Evolutionary conservation across 2,113 vertebrate genomes (phyloP), one percentile per base, ranked within the genome.

Genomic region (Cyprinodon tularosa): DNA sequence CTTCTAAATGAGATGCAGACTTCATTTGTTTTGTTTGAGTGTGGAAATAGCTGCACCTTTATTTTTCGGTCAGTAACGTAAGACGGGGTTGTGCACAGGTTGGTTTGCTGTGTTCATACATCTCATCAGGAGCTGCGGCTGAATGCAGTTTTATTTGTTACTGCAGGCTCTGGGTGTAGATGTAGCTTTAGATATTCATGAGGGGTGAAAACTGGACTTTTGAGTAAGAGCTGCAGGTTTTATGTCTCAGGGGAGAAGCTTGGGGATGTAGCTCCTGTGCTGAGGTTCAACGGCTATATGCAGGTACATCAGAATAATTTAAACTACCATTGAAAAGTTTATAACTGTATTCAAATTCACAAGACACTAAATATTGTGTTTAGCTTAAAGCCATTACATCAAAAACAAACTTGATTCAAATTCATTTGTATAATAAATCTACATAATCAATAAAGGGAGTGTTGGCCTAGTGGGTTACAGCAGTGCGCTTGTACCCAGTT

Each of bases 11-110:
- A 82, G 81, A 47, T 67, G 68, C 81, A 72, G 69, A 59, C 78
- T 80, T 83, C 82, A 88, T 89, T 84, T 82, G 77, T 84, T 76
- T 86, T 74, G 74, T 83, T 44, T 38, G 47, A 72, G 6, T 59
- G 68, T 71, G 77, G 38, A 14, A 20, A 20, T 50, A 9, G 57
- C 60, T 37, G 0, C 12, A 14, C 0, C 11, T 45, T 13, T 45
- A 60, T 22, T 15, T 66, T 44, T 66, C n/a, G 0, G 71, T 4
- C 4, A 12, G n/a, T 38, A 12, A 63, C 42, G 4, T 44, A 62
- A 68, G 2, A 13, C 48, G 12, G 3, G 5, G 29, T 50, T 8
- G 0, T 72, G 12, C 17, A n/a, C 50, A 62, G 47, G 62, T 22
- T 59, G 70, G 77, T 65, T 66, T 37, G 15, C 17, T 3, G 17